Evolutionary conservation across 2,888 invertebrate genomes (phyloP), one percentile per base, ranked within the genome.

Genomic region (Cephus rjabovi): DNA sequence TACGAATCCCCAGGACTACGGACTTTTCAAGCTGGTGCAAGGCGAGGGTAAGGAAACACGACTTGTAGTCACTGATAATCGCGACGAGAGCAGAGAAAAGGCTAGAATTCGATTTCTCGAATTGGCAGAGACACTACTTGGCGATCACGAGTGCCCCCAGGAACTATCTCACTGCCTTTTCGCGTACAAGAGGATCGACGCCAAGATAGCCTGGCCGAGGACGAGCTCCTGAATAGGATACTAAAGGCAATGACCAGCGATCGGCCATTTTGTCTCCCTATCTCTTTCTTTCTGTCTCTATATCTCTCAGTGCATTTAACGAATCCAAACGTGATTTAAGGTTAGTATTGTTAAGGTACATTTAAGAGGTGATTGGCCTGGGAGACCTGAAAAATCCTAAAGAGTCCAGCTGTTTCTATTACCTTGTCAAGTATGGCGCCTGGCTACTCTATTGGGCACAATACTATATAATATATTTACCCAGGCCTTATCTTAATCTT

Each of bases 1-100:
- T 85, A 98, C 98, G 79, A 99, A 98, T 92, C 98, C 98, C 31
- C 98, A 98, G 92, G 98, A 99, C 92, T 98, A 98, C 90, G 98
- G 97, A 77, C 94, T 99, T 77, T 98, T 97, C 90, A 96, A 97
- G 83, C 93, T 98, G 80, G 96, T 97, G 78, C 96, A 97, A 89
- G 98, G 98, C 85, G 96, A 97, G 94, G 97, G 97, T 97, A 91
- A 89, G 88, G 82, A 79, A 83, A 56, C 34, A 30, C 11, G 23
- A 35, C 15, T 70, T 35, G 11, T 71, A 73, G 37, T 35, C 12
- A 68, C 56, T 56, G 56, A 23, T 56, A 56, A 56, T 56, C 56
- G 23, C 56, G 23, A 56, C 9, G 56, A 23, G 56, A 33, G 12
- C 34, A 31, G 12, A 12, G 34, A 71, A 30, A 33, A 31, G 31